phyloP scores from a whole-genome alignment of 2,797 vertebrate genomes.

The Helarctos malayanus region DNA sequence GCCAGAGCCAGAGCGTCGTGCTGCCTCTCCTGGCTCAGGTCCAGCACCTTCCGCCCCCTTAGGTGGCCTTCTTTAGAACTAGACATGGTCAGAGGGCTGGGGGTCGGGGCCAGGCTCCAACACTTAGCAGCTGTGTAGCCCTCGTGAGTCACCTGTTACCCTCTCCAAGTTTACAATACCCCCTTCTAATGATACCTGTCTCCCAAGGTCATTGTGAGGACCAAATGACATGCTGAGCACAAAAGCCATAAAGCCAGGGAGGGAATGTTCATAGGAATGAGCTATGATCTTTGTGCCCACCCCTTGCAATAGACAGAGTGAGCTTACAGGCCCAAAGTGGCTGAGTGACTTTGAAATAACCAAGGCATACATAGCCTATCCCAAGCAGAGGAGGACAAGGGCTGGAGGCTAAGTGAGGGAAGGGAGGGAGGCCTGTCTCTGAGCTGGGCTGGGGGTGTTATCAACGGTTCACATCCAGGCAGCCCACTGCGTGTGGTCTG shows the following conservation, averaged over 20 bases:
- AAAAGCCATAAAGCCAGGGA: constrained; percentile 1
- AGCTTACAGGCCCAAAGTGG: neutral
- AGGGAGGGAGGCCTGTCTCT: neutral
- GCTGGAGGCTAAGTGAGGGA: neutral
- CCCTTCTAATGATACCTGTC: constrained; percentile 28
- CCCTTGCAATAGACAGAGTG: neutral
- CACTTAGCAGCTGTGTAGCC: neutral
- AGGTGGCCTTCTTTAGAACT: neutral
- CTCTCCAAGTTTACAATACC: neutral
- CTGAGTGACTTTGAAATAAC: neutral
- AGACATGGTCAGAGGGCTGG: neutral
- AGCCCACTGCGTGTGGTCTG: neutral
- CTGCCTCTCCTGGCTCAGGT: neutral
- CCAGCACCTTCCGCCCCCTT: neutral
- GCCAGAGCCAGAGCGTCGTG: accelerated
- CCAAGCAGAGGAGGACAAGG: neutral
- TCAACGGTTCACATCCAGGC: neutral
- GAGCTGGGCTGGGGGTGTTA: neutral
- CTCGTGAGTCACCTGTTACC: neutral
- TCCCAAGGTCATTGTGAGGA: constrained; percentile 43
- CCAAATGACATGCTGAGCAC: neutral
- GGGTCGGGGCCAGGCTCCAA: neutral
- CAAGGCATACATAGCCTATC: neutral
- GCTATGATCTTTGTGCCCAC: neutral
- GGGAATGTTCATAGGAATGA: neutral